Evolutionary conservation across 2,888 invertebrate genomes (phyloP), one percentile per base, ranked within the genome.

Genomic region (Ametastegia equiseti): DNA sequence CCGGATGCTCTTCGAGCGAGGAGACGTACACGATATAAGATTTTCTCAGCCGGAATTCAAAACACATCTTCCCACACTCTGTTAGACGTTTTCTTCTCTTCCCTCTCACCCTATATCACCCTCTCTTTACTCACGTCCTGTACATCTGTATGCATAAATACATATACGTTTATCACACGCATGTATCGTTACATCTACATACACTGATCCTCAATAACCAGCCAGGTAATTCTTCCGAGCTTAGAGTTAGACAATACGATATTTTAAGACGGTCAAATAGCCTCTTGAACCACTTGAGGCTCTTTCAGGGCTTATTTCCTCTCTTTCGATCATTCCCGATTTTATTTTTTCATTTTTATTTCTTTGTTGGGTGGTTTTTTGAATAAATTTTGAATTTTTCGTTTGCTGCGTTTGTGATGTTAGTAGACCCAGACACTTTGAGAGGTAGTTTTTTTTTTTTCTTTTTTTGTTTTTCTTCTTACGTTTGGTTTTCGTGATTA

Each of bases 21-120:
- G 27, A 36, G 63, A 78, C 60, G 39, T 78, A n/a, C n/a, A n/a
- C n/a, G n/a, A n/a, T 78, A 78, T 78, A 42, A 78, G 60, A 78
- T 78, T 78, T 78, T 78, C 78, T 78, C 78, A 78, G 57, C 78
- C 63, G 78, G 63, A 78, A 78, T 42, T 78, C 60, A 60, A 78
- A 78, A 78, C 78, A 45, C n/a, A 63, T 78, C 60, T 78, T 78
- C 78, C 78, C 78, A 78, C 78, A 60, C 60, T 60, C 27, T 15
- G 30, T 9, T 60, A 60, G 30, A 30, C 30, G 60, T 60, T 30
- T 60, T 60, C 60, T 60, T 60, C 75, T 19, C 75, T 33, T 11
- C n/a, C n/a, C 36, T 39, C 71, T 47, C 36, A 5, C 42, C 36
- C 75, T 57, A 7, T 11, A 39, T n/a, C 42, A n/a, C 39, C 75